Percentiles rank a stretch among this genome's conserved stretches.
Conservation (phyloP, 2,888 invertebrate genomes). For the Cinara cedri region DNA sequence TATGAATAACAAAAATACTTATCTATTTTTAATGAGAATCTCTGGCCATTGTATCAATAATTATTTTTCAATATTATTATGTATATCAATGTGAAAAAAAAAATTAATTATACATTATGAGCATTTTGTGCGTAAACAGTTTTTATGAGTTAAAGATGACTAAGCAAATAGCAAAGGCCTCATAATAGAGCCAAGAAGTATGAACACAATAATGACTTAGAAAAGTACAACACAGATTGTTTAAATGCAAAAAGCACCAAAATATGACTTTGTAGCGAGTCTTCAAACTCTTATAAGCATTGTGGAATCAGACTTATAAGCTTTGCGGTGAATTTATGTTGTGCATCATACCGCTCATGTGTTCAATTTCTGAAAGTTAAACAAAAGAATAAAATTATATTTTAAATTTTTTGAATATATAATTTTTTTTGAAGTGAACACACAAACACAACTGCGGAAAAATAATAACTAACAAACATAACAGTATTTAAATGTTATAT, state of each 20-base stretch:
- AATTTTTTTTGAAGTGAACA: constrained; percentile 40
- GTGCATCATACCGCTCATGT: constrained; percentile 31
- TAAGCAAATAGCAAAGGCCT: constrained; percentile 25
- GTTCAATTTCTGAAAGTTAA: constrained; percentile 50
- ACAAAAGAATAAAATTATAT: constrained; percentile 30
- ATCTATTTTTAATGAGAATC: constrained; percentile 13
- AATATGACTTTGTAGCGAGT: not conserved
- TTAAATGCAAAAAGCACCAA: not conserved
- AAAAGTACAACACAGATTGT: not conserved
- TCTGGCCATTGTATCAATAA: not conserved
- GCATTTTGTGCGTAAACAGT: not conserved
- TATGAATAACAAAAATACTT: constrained; percentile 12
- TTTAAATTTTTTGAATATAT: not conserved
- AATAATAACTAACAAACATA: constrained; percentile 49
- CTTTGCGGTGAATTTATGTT: constrained; percentile 42
- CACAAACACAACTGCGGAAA: constrained; percentile 37
- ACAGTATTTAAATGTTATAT: constrained; percentile 50
- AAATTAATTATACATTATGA: not conserved
- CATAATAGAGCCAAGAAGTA: not conserved
- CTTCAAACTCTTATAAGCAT: not conserved
- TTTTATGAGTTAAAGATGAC: not conserved
- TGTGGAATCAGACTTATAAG: constrained; percentile 13
- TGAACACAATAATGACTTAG: constrained; percentile 40
- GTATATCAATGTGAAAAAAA: not conserved
- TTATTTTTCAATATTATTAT: not conserved